Evolutionary conservation across 2,113 vertebrate genomes (phyloP), one percentile per base, ranked within the genome.

Genomic region (Otis tarda): DNA sequence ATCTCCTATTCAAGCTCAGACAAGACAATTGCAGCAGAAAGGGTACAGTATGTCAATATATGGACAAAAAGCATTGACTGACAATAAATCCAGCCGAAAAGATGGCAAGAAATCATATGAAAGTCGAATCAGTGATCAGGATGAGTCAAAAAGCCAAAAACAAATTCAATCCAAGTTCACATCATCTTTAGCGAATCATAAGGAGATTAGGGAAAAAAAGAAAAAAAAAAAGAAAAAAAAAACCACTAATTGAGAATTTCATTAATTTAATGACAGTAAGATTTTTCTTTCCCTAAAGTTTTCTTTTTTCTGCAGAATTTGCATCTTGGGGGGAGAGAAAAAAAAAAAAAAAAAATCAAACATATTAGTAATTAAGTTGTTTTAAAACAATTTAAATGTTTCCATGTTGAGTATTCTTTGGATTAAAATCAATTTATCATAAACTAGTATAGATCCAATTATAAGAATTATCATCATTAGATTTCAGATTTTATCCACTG

Each of bases 401-500:
- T 81, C 27, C 33, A 60, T 7, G 14, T 49, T 79, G 17, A 94
- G 21, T 60, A 68, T 57, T 85, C 49, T 85, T 87, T 79, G 50
- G 35, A 59, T 93, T 89, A 67, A 86, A 94, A 90, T 81, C 31
- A 67, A 52, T 86, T 92, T 86, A 63, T 56, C 39, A 79, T 50
- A 83, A 79, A 59, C 28, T 45, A 39, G 30, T 49, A 63, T 27
- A 75, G 57, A 81, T 68, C 57, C 52, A 87, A 84, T 89, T 88
- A 74, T 33, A 93, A 93, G 83, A 89, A 94, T 76, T 90, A 90
- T 73, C 63, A 83, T 88, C 64, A 75, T 76, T 63, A 69, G 11
- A 90, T 81, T 95, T 86, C 82, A 88, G 84, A 94, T 86, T 90
- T 83, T 53, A 84, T 92, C 37, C 22, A 82, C 60, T n/a, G n/a